Evolutionary conservation across 2,888 invertebrate species (phyloP).

Genomic region (Oxytorus armatus): DNA sequence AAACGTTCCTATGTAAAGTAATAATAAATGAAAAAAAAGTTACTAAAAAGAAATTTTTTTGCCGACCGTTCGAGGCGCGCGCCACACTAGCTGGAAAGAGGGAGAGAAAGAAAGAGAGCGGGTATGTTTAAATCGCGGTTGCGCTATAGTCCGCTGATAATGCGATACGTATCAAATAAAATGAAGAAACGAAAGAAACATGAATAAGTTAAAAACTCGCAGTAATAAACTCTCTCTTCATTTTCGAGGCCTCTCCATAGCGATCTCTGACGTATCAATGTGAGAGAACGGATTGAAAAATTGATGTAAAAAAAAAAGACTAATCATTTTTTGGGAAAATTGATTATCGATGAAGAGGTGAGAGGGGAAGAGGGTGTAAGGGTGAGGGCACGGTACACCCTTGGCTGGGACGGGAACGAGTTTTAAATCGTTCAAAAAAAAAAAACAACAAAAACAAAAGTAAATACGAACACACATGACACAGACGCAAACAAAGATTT

Average conservation of each 20-base stretch:
- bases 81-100: constrained; percentile 73
- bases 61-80: constrained; percentile 67
- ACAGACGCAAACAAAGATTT: constrained; percentile 34
- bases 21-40: constrained; percentile 79
- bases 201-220: background rate
- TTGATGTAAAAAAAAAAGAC: constrained; percentile 1
- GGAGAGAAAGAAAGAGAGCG: constrained; percentile 11
- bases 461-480: constrained; percentile 12
- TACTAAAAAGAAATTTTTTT: constrained; percentile 68
- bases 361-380: constrained; percentile 49
- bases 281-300: background rate
- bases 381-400: constrained; percentile 70
- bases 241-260: background rate
- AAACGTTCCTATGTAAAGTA: constrained; percentile 84
- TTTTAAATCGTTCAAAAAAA: constrained; percentile 10
- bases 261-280: constrained; percentile 46
- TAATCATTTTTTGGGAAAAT: constrained; percentile 30
- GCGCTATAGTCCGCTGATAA: constrained; percentile 5
- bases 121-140: background rate
- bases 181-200: background rate
- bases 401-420: constrained; percentile 57
- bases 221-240: background rate
- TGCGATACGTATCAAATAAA: constrained; percentile 26
- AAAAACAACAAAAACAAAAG: constrained; percentile 39
- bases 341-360: constrained; percentile 5